Percentiles rank a stretch among this genome's conserved stretches.
phyloP scores from a whole-genome alignment of 92 coral and sea anemone genomes.

The Paramuricea clavata region DNA sequence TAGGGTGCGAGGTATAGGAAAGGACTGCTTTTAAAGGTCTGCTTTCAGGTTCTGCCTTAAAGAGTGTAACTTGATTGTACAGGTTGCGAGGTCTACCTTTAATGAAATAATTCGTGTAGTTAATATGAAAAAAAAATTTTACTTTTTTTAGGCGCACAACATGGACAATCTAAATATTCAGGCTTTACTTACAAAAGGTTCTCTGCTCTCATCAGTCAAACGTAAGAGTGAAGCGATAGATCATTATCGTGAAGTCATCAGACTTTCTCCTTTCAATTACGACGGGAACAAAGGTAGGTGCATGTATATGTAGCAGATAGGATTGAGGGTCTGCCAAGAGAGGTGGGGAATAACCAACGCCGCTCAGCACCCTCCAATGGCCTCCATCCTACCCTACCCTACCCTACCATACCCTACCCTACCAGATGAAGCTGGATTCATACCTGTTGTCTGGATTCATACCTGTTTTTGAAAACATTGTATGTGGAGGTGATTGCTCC shows the following conservation, averaged over 20 bases:
- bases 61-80: no score
- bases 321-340: no score
- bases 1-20: no score
- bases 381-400: no score
- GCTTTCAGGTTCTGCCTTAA: neutral
- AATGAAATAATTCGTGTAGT: neutral
- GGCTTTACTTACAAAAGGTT: constrained; percentile 92
- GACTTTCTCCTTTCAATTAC: constrained; percentile 90
- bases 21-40: neutral
- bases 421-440: no score
- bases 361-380: no score
- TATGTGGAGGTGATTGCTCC: no score
- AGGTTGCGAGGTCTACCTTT: neutral
- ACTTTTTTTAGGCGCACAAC: constrained; percentile 83
- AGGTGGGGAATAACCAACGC: no score
- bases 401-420: no score
- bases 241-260: constrained; percentile 95
- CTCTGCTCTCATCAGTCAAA: constrained; percentile 85
- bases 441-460: no score
- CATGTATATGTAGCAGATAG: no score
- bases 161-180: constrained; percentile 93
- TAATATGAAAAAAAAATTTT: neutral
- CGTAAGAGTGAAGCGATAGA: constrained; percentile 90
- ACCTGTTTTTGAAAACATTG: no score
- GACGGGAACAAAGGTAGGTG: constrained; percentile 90